Evolutionary conservation across 1,140 invertebrate genomes (phyloP), one percentile per base, ranked within the genome.

Genomic region (Drosophila dunni): DNA sequence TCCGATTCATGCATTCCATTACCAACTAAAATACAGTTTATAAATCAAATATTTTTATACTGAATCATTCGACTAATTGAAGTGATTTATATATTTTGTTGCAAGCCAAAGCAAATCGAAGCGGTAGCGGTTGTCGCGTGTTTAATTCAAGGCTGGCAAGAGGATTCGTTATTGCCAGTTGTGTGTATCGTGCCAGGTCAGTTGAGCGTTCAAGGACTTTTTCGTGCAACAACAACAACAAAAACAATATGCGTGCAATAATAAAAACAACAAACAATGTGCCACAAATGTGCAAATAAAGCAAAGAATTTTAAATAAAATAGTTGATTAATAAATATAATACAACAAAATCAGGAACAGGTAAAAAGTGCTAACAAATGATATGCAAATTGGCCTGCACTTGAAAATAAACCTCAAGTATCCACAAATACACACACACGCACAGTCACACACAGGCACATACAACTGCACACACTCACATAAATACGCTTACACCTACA

Each of bases 151-250:
- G 66, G 76, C 60, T 70, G 61, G 60, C 64, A 38, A 46, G 66
- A 50, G 53, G 42, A 63, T 61, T 72, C 50, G 48, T 57, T 44
- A 57, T 48, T 68, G 56, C 50, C 58, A 53, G 44, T 76, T 71
- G 68, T 81, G 78, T 70, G 66, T 78, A 75, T 78, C 68, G 79
- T 84, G 80, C 73, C 83, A 86, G 84, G 84, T 88, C 83, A 89
- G 83, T 88, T 88, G 79, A 83, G 84, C 84, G 79, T 83, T 89
- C 83, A 88, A 88, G 83, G 83, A 89, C 84, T 88, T 76, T 83
- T 61, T 60, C 57, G 78, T 79, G 66, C 45, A 78, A 70, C 61
- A 77, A 74, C 40, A 57, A 75, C 67, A 74, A 56, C 40, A 76
- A 46, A 38, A 79, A 75, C 53, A 70, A 65, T 72, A 66, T 72